phyloP scores from a whole-genome alignment of 2,113 vertebrate species.

The Heterochromis multidens region DNA sequence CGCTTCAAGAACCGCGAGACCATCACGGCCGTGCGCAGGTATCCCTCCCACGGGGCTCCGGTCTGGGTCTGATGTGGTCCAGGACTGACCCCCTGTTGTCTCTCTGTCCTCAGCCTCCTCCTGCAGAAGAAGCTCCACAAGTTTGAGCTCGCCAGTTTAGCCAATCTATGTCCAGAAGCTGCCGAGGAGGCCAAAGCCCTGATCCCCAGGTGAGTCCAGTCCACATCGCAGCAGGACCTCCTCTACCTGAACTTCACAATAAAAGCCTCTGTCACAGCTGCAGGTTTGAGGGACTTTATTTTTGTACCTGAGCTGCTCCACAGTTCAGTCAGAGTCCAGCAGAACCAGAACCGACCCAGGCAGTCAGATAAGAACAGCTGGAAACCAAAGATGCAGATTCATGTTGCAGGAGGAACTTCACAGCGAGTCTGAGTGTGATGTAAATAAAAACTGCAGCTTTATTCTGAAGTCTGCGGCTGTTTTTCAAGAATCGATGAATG shows the following conservation, averaged over 20 bases:
- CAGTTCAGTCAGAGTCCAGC: background rate
- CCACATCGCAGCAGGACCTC: background rate
- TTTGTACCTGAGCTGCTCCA: background rate
- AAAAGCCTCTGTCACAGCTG: background rate
- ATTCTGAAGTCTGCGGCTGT: too few species aligned
- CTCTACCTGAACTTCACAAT: background rate
- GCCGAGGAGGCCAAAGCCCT: slow-evolving; percentile 96
- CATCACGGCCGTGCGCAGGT: slow-evolving; percentile 96
- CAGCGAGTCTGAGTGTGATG: too few species aligned
- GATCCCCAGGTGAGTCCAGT: slow-evolving; percentile 86
- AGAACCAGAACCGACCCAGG: background rate
- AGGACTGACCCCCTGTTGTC: background rate
- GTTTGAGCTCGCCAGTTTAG: slow-evolving; percentile 95
- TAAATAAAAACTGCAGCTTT: too few species aligned
- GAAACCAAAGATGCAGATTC: too few species aligned
- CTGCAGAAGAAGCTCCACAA: slow-evolving; percentile 98
- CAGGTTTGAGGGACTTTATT: background rate
- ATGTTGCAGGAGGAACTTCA: too few species aligned
- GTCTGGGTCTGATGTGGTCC: background rate
- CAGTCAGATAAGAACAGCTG: background rate
- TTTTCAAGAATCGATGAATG: too few species aligned
- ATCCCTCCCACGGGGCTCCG: background rate
- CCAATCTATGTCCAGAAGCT: slow-evolving; percentile 95
- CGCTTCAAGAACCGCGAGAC: slow-evolving; percentile 98
- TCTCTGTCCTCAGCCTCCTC: slow-evolving; percentile 79